Base-by-base conservation (phyloP, 2,888 invertebrate genomes). In the Ornithoptera priamus region DNA sequence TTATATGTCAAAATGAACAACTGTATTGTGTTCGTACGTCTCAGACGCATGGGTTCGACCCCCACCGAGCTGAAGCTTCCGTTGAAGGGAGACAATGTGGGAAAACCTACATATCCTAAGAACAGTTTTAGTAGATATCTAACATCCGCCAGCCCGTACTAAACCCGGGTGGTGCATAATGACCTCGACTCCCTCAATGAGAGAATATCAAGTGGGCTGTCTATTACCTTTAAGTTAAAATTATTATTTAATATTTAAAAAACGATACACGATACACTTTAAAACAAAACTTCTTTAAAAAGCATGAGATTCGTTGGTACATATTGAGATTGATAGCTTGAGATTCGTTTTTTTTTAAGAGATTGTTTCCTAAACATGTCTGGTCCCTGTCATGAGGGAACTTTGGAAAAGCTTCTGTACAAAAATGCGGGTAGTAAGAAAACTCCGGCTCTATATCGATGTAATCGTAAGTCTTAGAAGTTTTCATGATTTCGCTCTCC, bases 351-450 rank as follows among this genome's bases (percentile, higher is more conserved):
- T 72, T 77, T 66, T 71, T 75, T 53, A 77, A 65, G 20, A 72
- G 58, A 72, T 77, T 78, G 73, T 74, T 78, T 60, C 80, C 78
- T 3, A 82, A 22, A 75, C 92, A 92, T 72, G 75, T 84, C 71
- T 87, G 85, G 71, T 92, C 92, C 36, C 78, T 81, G 18, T 62
- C 75, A 24, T 76, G 74, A 0, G 93, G 92, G 58, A 94, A 88
- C 62, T 93, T 92, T 0, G 96, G 96, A 68, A 96, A 91, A 1
- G 96, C 96, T 86, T 97, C 97, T 0, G 94, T 94, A 60, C 96
- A 95, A 71, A 97, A 87, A 85, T 97, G 97, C 0, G 97, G 97
- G 90, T 95, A 96, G 85, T 96, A 96, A 0, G 93, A 91, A 67
- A 92, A 89, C 2, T 94, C 87, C 73, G 94, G 87, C 42, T 89